Evolutionary conservation across 1,140 invertebrate species (phyloP), one percentile per base, ranked within the genome.

Genomic region (Drosophila repleta): DNA sequence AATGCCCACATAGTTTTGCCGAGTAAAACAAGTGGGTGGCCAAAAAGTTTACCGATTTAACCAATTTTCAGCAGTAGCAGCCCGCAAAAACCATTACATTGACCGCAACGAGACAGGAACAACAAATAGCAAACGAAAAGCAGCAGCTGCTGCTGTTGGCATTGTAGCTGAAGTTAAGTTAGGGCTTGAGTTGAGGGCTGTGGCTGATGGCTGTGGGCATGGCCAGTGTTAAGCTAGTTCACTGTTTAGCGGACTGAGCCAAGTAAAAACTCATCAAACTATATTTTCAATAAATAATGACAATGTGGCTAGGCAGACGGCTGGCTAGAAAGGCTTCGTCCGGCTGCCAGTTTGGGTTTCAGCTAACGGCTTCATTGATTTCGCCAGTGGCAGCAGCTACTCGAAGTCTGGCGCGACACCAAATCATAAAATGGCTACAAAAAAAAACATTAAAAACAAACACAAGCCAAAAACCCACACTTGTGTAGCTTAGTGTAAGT

Each of bases 221-320:
- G 45, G 45, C 56, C 15, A 17, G 11, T 21, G 62, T 66, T 72
- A 45, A 60, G 56, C 62, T 37, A 63, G 62, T 58, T 72, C 69
- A 72, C 58, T 66, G 62, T 58, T 60, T 24, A 20, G 45, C 46
- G 45, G 45, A 10, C 48, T 32, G 45, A 17, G 61, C 57, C 49
- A 79, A 85, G 81, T 84, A 85, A 85, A 87, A 85, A 87, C 82
- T 87, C 83, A 87, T 87, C 83, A 88, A 87, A 87, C 82, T 79
- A 87, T 87, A 83, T 87, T 87, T 87, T 88, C 82, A 87, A 88
- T 87, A 87, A 82, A 87, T 87, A 87, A 79, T 85, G 83, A 88
- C 83, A 82, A 57, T 51, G 2, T 29, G 46, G 17, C 20, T n/a
- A 17, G 43, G 10, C 29, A 10, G 13, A 8, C 20, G 20, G 11